phyloP scores from a whole-genome alignment of 2,113 vertebrate species.

The Puntigrus tetrazona region DNA sequence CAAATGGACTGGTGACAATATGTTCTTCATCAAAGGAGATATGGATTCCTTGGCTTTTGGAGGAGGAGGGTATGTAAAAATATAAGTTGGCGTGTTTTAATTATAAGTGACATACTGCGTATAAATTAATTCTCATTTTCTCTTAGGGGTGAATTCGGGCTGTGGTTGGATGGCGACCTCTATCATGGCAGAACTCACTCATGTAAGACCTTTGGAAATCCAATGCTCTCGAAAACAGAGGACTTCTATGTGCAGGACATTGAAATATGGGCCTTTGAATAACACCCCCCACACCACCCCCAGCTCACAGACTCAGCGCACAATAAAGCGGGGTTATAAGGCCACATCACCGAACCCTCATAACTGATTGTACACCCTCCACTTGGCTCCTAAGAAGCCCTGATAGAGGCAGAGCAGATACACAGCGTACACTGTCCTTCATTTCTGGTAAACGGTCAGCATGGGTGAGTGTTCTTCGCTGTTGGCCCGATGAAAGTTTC shows the following conservation, averaged over 20 bases:
- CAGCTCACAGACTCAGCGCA: slow-evolving; percentile 46
- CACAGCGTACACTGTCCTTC: background rate
- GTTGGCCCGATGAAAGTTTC: background rate
- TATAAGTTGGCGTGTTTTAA: background rate
- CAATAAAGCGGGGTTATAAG: slow-evolving; percentile 60
- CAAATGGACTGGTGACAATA: slow-evolving; percentile 99
- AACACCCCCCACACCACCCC: slow-evolving; percentile 45
- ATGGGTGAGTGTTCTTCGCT: background rate
- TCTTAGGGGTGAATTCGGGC: slow-evolving; percentile 92
- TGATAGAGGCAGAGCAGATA: slow-evolving; percentile 8
- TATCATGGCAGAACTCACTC: slow-evolving; percentile 99
- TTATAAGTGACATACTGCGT: slow-evolving; percentile 55
- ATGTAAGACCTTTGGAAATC: slow-evolving; percentile 98
- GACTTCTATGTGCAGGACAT: slow-evolving; percentile 99
- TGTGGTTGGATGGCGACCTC: slow-evolving; percentile 98
- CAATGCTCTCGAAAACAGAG: slow-evolving; percentile 94
- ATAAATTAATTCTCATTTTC: background rate
- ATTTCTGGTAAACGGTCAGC: background rate
- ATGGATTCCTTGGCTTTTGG: slow-evolving; percentile 98
- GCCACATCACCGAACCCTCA: slow-evolving; percentile 64
- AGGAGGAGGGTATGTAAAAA: slow-evolving; percentile 85
- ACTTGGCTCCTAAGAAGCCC: slow-evolving; percentile 34
- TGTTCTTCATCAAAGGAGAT: slow-evolving; percentile 99
- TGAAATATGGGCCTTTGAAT: slow-evolving; percentile 99
- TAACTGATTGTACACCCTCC: slow-evolving; percentile 8